A percentile compares a stretch with the other conserved stretches of the same genome.
Conservation (phyloP, 2,797 vertebrate genomes). For the Hydrocynus forskahlii region DNA sequence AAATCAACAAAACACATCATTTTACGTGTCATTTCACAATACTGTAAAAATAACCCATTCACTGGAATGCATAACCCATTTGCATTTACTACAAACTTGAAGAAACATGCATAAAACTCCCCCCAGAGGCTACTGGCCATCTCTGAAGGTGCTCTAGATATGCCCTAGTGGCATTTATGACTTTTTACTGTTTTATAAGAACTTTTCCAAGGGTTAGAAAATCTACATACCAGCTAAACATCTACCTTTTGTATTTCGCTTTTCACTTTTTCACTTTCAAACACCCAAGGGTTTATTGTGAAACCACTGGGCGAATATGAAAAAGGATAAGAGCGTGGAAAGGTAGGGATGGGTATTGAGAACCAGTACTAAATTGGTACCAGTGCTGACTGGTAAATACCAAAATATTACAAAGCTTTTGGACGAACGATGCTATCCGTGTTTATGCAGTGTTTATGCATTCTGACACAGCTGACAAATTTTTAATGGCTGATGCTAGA, state of each 20-base stretch:
- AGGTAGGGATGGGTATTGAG: too few species aligned
- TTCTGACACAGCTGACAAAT: too few species aligned
- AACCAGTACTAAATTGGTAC: too few species aligned
- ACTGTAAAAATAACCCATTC: neutral
- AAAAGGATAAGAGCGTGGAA: neutral
- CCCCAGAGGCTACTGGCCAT: neutral
- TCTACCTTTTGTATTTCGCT: neutral
- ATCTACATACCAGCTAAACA: neutral
- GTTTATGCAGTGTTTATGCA: too few species aligned
- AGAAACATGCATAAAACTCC: neutral
- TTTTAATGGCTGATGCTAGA: too few species aligned
- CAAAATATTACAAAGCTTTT: too few species aligned
- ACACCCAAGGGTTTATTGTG: neutral
- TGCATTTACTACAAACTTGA: neutral
- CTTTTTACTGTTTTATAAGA: neutral
- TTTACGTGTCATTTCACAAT: neutral
- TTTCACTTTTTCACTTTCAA: too few species aligned
- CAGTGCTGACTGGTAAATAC: too few species aligned
- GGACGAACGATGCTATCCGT: too few species aligned
- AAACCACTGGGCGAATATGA: constrained; percentile 11
- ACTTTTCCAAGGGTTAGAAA: constrained; percentile 6
- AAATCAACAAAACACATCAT: too few species aligned
- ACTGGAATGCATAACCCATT: neutral
- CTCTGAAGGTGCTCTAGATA: constrained; percentile 9
- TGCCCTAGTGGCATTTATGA: constrained; percentile 13